Evolutionary conservation across 2,113 vertebrate species (phyloP), one percentile per base, ranked within the genome.

Genomic region (Piaya cayana): DNA sequence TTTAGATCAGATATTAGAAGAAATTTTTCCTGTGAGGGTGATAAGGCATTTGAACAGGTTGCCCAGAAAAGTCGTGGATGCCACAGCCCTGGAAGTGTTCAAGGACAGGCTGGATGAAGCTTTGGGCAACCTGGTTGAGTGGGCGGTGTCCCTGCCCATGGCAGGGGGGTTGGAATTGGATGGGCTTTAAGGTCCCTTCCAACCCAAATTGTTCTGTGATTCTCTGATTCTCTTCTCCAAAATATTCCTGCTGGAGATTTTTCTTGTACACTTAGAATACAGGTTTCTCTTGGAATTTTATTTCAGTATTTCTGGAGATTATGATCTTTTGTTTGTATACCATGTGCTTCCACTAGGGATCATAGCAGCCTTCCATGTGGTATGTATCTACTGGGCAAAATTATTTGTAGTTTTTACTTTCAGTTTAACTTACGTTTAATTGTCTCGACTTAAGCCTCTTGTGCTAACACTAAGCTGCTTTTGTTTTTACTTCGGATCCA

Each of bases 401-500:
- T 65, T 22, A 59, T 71, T 39, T 82, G 37, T 68, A 58, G 88
- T 96, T 96, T 96, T 97, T 96, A 94, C 91, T 97, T 97, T 96
- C 92, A 65, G 91, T 95, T 91, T 82, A 95, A 96, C 93, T 89
- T 92, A 18, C 74, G 80, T 95, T 95, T 96, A 96, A 94, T 94
- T 96, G 86, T 96, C 91, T 93, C 18, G 59, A 91, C 90, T 53
- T 96, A 96, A 97, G 92, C 93, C 86, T 95, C 91, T 97, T 97
- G 93, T 9, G 17, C 45, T 74, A 86, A 92, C 74, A 75, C 86
- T 94, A 97, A 97, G 81, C 95, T 93, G 93, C 95, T 97, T 97
- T 96, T 95, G 88, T 91, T 97, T 96, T 96, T 96, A 92, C 95
- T 95, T 97, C 63, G 90, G 78, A 96, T 91, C 74, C 90, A 96